Evolutionary conservation across 2,797 vertebrate species (phyloP).

Genomic region (Typhlichthys subterraneus): DNA sequence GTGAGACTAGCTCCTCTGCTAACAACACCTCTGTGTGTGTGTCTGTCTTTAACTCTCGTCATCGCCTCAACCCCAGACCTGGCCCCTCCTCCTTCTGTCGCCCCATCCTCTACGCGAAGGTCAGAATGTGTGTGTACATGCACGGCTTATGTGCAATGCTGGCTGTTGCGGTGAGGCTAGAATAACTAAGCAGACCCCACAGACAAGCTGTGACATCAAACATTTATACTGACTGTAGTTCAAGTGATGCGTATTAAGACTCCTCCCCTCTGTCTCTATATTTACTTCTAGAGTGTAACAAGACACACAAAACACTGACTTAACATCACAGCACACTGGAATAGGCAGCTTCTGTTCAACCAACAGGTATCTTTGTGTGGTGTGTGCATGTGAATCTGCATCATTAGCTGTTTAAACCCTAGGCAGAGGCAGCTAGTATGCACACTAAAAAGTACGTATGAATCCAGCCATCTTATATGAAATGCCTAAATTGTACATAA

Average conservation of each 20-base stretch:
- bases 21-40: slow-evolving; percentile 30
- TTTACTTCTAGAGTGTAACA: not conserved
- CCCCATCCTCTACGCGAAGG: slow-evolving; percentile 35
- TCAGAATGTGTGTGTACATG: slow-evolving; percentile 39
- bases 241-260: slow-evolving; percentile 22
- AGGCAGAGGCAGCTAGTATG: slow-evolving; percentile 15
- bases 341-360: too few relatives aligned
- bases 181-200: slow-evolving; percentile 47
- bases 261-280: slow-evolving; percentile 13
- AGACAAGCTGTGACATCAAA: slow-evolving; percentile 53
- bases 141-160: slow-evolving; percentile 10
- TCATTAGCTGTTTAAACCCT: too few relatives aligned
- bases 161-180: slow-evolving; percentile 28
- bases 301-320: not conserved
- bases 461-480: not conserved
- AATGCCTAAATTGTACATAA: too few relatives aligned
- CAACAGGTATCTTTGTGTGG: not conserved
- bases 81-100: slow-evolving; percentile 52
- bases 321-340: not conserved
- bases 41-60: not conserved
- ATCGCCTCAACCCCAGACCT: too few relatives aligned
- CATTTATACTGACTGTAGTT: slow-evolving; percentile 57
- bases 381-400: not conserved
- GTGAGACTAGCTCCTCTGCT: slow-evolving; percentile 8
- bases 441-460: slow-evolving; percentile 19